A percentile compares a stretch with the other conserved stretches of the same genome.
phyloP scores from a whole-genome alignment of 2,888 invertebrate genomes.

The Drosophila rellima region DNA sequence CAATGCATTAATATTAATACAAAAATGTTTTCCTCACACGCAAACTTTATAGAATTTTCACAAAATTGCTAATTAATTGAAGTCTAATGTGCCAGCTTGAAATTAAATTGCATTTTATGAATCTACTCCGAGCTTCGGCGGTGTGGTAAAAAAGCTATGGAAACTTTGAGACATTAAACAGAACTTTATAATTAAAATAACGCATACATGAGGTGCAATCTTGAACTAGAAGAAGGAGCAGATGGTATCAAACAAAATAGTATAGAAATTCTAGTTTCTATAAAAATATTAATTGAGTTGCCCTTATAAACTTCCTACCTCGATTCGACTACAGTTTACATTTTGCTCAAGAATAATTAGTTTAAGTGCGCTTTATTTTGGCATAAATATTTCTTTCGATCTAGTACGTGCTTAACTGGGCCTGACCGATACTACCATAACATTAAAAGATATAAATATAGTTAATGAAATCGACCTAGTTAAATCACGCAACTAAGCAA shows the following conservation, averaged over 20 bases:
- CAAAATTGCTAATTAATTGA: slow-evolving; percentile 36
- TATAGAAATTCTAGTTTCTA: too few species aligned
- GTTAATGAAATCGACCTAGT: too few species aligned
- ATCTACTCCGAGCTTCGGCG: background rate
- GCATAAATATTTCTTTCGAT: too few species aligned
- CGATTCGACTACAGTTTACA: background rate
- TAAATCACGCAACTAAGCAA: background rate
- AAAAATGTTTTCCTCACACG: slow-evolving; percentile 21
- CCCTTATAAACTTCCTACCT: background rate
- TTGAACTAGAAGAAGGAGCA: background rate
- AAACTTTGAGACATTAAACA: background rate
- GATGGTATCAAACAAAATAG: background rate
- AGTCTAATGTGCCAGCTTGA: slow-evolving; percentile 9
- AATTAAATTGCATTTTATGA: slow-evolving; percentile 16
- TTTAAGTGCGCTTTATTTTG: too few species aligned
- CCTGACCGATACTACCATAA: too few species aligned
- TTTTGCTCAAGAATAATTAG: too few species aligned
- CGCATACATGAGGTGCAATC: background rate
- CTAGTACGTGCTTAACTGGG: too few species aligned
- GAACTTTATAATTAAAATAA: background rate
- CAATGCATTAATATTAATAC: slow-evolving; percentile 53
- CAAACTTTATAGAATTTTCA: slow-evolving; percentile 14
- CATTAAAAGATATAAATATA: too few species aligned
- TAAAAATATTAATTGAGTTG: too few species aligned
- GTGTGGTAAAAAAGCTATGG: background rate